Conservation (phyloP, 1,140 invertebrate species). For the Triops longicaudatus region DNA sequence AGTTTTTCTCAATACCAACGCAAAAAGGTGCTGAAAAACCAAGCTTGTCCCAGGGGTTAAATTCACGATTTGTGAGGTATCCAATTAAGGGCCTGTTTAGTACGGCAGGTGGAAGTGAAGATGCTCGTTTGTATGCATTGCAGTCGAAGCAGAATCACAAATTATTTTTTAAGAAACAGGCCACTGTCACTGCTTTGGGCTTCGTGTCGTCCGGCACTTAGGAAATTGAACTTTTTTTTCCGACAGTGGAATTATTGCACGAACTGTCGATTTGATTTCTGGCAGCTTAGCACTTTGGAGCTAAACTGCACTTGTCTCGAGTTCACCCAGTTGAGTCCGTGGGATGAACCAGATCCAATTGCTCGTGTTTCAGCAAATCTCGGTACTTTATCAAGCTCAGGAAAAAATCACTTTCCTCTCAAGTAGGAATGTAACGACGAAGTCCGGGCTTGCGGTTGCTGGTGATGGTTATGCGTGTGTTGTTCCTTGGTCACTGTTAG, state of each 20-base stretch:
- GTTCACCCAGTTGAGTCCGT: no score
- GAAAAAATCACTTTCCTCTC: background rate
- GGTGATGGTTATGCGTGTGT: background rate
- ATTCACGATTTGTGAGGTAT: slow-evolving; percentile 8
- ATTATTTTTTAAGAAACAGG: no score
- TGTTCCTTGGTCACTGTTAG: slow-evolving; percentile 1
- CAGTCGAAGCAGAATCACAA: background rate
- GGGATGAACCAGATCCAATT: no score
- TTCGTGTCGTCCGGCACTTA: no score
- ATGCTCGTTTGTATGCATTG: background rate
- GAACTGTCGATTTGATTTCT: no score
- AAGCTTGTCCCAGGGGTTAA: background rate
- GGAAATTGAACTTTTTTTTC: no score
- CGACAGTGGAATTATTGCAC: no score
- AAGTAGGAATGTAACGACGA: background rate
- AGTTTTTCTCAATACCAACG: background rate
- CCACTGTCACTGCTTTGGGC: no score
- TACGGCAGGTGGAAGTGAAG: slow-evolving; percentile 14
- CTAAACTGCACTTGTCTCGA: no score
- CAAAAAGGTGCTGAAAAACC: background rate
- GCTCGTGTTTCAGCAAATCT: no score
- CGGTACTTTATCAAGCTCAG: background rate
- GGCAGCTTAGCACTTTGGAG: no score
- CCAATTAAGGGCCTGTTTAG: slow-evolving; percentile 15
- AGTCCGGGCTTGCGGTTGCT: background rate